Evolutionary conservation across 2,113 vertebrate genomes (phyloP).

Genomic region (Fulica atra): DNA sequence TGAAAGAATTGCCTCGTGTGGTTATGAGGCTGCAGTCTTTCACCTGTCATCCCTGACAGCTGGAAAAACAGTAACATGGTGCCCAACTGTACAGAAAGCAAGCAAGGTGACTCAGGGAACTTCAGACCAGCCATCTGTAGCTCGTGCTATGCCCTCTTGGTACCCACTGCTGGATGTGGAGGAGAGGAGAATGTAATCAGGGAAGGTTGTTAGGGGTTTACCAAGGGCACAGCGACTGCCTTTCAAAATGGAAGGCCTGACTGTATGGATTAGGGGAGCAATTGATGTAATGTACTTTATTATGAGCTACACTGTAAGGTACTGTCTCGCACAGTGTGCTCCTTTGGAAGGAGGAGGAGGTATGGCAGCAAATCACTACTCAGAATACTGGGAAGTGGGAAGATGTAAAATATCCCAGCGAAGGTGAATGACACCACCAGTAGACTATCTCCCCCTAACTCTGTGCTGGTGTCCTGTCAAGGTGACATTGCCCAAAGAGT

Average conservation of each 20-base stretch:
- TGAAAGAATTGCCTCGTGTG: not conserved
- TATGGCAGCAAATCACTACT: not conserved
- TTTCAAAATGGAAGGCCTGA: not conserved
- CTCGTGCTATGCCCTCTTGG: not conserved
- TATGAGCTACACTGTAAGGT: not conserved
- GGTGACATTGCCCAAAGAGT: not conserved
- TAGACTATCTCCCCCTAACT: not conserved
- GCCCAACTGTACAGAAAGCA: not conserved
- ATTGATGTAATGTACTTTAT: not conserved
- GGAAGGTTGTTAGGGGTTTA: not conserved
- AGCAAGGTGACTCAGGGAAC: not conserved
- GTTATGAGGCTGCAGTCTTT: not conserved
- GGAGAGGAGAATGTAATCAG: not conserved
- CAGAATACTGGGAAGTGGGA: not conserved
- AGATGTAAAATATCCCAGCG: not conserved
- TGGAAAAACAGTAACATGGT: not conserved
- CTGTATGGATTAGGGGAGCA: not conserved
- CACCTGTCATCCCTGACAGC: not conserved
- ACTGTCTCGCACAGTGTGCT: not conserved
- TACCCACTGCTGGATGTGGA: fast-evolving
- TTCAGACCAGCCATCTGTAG: not conserved
- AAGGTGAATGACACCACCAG: not conserved
- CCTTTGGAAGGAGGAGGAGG: not conserved
- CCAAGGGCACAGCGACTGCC: not conserved
- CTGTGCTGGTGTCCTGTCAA: not conserved